These are phyloP conservation scores for Caiman crocodilus DNA, from an alignment of 2,797 vertebrate species.

Conservation along the genomic window DNA sequence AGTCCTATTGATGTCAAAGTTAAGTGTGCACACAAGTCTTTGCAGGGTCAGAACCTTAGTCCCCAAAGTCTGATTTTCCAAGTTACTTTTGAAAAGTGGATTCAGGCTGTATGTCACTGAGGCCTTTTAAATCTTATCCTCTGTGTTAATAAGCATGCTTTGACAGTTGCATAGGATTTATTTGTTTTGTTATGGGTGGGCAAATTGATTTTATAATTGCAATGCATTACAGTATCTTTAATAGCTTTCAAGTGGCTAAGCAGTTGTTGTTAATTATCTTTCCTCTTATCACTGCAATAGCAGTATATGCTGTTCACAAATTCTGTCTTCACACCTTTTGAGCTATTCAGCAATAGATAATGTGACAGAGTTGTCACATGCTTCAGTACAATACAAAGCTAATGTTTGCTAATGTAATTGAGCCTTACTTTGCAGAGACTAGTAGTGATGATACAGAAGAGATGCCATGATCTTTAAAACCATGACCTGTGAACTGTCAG, in stretches of 20 bases:
- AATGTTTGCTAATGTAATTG: not conserved
- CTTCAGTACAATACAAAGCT: not conserved
- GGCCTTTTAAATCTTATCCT: not conserved
- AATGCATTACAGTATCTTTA: not conserved
- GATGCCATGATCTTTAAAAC: not conserved
- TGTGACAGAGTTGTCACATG: not conserved
- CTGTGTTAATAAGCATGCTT: not conserved
- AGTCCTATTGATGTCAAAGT: not conserved
- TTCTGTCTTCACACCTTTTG: not conserved
- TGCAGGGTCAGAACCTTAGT: not conserved
- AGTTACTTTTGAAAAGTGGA: not conserved
- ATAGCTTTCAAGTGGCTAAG: not conserved
- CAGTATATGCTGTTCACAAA: not conserved
- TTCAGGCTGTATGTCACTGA: not conserved
- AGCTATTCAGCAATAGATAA: not conserved
- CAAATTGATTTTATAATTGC: not conserved
- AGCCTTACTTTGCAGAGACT: not conserved
- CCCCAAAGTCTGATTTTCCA: fast-evolving
- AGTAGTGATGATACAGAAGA: not conserved
- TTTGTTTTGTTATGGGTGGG: not conserved
- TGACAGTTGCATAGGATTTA: not conserved
- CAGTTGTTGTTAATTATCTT: not conserved
- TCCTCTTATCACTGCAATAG: not conserved
- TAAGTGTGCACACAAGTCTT: not conserved
- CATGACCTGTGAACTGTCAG: not conserved